Evolutionary conservation across 2,797 vertebrate species (phyloP).

Genomic region (Characodon lateralis): DNA sequence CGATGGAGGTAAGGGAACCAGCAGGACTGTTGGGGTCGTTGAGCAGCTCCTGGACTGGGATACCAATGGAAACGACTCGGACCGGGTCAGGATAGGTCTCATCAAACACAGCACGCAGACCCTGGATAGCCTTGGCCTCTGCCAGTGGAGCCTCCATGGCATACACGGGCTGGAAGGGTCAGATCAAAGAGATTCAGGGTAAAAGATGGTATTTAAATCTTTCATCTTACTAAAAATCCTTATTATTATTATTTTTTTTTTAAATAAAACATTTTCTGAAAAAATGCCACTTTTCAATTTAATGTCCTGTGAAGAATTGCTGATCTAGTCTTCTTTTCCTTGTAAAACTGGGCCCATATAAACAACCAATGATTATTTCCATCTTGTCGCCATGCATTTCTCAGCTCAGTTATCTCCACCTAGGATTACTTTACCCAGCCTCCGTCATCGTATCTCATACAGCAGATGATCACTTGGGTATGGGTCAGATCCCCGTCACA

Average conservation of each 20-base stretch:
- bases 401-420: too few relatives aligned
- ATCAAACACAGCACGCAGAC: slow-evolving; percentile 94
- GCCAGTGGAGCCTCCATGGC: slow-evolving; percentile 89
- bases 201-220: not conserved
- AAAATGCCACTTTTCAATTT: not conserved
- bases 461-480: too few relatives aligned
- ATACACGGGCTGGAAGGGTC: slow-evolving; percentile 84
- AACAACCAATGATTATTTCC: too few relatives aligned
- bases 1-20: slow-evolving; percentile 90
- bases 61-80: slow-evolving; percentile 92
- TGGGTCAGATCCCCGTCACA: too few relatives aligned
- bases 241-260: too few relatives aligned
- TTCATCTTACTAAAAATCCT: too few relatives aligned
- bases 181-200: not conserved
- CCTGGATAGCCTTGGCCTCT: slow-evolving; percentile 94
- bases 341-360: too few relatives aligned
- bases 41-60: slow-evolving; percentile 89
- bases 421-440: too few relatives aligned
- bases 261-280: not conserved
- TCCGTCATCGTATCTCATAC: too few relatives aligned
- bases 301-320: not conserved
- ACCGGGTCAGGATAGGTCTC: slow-evolving; percentile 98
- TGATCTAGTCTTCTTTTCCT: not conserved
- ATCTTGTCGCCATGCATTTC: too few relatives aligned
- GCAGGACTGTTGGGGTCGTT: slow-evolving; percentile 88